Evolutionary conservation across 2,797 vertebrate species (phyloP), one percentile per base, ranked within the genome.

Genomic region (Cuniculus paca): DNA sequence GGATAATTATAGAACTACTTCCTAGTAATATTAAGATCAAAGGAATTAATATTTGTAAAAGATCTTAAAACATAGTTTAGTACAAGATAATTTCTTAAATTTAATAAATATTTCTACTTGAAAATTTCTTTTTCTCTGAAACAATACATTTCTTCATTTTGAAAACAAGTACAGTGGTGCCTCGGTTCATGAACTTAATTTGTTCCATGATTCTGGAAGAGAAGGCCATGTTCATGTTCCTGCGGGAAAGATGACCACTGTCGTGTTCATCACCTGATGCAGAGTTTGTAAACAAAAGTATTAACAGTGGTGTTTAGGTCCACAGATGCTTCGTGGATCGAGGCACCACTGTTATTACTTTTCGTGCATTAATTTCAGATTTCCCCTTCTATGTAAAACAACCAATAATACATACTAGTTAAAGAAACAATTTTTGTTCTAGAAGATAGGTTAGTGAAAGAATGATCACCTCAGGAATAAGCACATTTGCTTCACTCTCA

Each of bases 71-170:
- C 1, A 68, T 6, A 79, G 19, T 70, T 94, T 58, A 92, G 11
- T 87, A 34, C 19, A 70, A 95, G 78, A 19, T 72, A 63, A 56
- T 61, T 87, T 92, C 34, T 81, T 87, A 93, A 74, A 45, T 74
- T 74, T 74, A 81, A 48, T 61, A 80, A 81, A 36, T 75, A 80
- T 45, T 68, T 78, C 70, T 42, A 81, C 58, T n/a, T 85, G 58
- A 63, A 87, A 80, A 58, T 85, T 16, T 81, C 50, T 90, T 87
- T 56, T 19, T 14, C 70, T 36, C 39, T 89, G 52, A 85, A 16
- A 81, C 65, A 89, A 86, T 6, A 50, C 42, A 56, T 95, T 70
- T 95, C 56, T 65, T 91, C 72, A 77, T 92, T 93, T 81, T 92
- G 78, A 85, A 94, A 94, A 88, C 31, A 94, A 74, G 72, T 74